Percentiles rank a stretch among this genome's conserved stretches.
These are phyloP conservation scores for Xenopus laevis DNA, from an alignment of 2,113 vertebrate species.

Conservation along the genomic window DNA sequence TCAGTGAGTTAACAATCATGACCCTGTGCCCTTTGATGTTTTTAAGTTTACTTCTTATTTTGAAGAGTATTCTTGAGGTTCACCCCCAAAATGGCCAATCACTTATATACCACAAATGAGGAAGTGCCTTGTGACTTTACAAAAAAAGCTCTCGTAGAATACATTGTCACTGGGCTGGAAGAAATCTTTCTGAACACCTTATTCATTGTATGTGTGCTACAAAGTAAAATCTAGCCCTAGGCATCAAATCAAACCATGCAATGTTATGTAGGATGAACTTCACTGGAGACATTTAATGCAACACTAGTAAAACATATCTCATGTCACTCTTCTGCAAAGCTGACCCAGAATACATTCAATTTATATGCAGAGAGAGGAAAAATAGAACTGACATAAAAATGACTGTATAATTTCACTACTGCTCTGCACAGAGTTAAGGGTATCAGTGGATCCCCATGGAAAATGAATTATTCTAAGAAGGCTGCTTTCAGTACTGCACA, in stretches of 20 bases:
- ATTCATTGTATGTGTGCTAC: no score
- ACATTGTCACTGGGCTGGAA: background rate
- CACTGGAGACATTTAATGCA: background rate
- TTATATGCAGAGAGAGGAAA: background rate
- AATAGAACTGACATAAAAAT: background rate
- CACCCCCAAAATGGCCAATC: no score
- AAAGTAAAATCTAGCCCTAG: background rate
- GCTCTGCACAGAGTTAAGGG: background rate
- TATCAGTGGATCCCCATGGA: conserved; percentile 1
- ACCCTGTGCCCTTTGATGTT: no score
- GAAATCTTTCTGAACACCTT: background rate
- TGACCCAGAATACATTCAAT: background rate
- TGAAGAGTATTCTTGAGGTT: no score
- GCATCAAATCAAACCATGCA: background rate
- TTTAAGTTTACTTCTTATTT: no score
- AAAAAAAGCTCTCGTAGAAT: no score
- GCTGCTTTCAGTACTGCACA: background rate
- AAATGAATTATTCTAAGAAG: conserved; percentile 8
- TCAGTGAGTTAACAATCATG: no score
- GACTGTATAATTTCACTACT: background rate
- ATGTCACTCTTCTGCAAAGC: background rate
- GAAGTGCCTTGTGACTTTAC: no score
- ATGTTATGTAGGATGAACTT: background rate
- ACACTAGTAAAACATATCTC: background rate
- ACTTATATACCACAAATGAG: no score